phyloP scores from a whole-genome alignment of 2,113 vertebrate species.

The Corythornis vintsioides region DNA sequence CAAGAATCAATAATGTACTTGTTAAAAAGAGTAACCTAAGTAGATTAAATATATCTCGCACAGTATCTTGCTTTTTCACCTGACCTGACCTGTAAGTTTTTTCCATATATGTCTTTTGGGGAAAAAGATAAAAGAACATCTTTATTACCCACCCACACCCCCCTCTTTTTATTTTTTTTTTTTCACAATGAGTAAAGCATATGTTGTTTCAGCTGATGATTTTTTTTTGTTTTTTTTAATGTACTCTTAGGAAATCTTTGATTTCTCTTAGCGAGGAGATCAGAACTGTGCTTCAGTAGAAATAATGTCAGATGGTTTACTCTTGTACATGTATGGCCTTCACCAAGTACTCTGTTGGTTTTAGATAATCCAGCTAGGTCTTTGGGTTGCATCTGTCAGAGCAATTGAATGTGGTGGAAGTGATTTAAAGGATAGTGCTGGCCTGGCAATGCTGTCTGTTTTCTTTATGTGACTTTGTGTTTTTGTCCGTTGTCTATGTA shows the following conservation, averaged over 20 bases:
- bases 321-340: neutral
- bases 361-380: slow-evolving; percentile 33
- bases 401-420: neutral
- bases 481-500: neutral
- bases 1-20: slow-evolving; percentile 45
- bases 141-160: neutral
- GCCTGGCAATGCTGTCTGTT: neutral
- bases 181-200: neutral
- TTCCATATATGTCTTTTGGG: neutral
- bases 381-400: slow-evolving; percentile 13
- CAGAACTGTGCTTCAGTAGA: neutral
- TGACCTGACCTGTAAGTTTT: neutral
- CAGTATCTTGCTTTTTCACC: slow-evolving; percentile 2
- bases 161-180: neutral
- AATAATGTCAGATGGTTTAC: slow-evolving; percentile 24
- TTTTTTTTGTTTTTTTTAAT: neutral
- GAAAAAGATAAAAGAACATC: neutral
- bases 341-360: slow-evolving; percentile 10
- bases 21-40: neutral
- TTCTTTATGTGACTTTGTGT: neutral
- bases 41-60: neutral
- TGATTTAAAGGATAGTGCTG: slow-evolving; percentile 3
- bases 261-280: slow-evolving; percentile 23
- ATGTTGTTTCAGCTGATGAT: slow-evolving; percentile 9
- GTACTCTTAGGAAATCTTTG: slow-evolving; percentile 28